Base-by-base conservation (phyloP, 37 sponge, comb jelly and placozoan genomes). In the Sycon ciliatum region DNA sequence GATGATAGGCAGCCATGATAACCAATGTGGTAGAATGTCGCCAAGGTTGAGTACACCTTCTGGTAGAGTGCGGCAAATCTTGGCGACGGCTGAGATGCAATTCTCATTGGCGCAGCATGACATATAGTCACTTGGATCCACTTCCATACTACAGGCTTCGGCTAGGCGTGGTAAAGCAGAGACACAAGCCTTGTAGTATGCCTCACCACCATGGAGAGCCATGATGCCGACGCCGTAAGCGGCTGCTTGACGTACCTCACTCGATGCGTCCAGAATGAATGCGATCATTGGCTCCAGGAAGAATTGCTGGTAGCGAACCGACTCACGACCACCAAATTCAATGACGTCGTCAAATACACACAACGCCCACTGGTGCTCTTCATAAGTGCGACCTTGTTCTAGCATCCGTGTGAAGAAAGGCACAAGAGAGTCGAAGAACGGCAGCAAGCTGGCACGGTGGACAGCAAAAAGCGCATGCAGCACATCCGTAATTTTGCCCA, bases 281-380 rank as follows among this genome's bases (percentile, higher is more conserved):
- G 78, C 78, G 65, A 89, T 65, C 80, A 98, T 68, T 18, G 88
- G 90, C 53, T 82, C 67, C 2, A 98, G 65, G 79, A 98, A 98
- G 55, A 81, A 87, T 33, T 83, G 79, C 73, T 89, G 87, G 65
- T 98, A 98, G 23, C 73, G 76, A 72, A 77, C 55, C 37, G 92
- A n/a, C n/a, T n/a, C n/a, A n/a, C n/a, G n/a, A 67, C 90, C 79
- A 32, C 86, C 86, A 79, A 76, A 98, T 58, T 98, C 99, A 33
- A 98, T 69, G 26, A 98, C 71, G 64, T 98, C 99, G 70, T 98
- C 99, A 78, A 93, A 98, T 11, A 89, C 77, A 49, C 99, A 98
- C 38, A 98, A 46, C 4, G 86, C 72, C 94, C 90, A 93, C 73
- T 93, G 94, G 36, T 78, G 84, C 60, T 93, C 84, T 33, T 72